Percentiles rank a stretch among this genome's conserved stretches.
Evolutionary conservation across 2,113 vertebrate species (phyloP).

Genomic region (Piprites chloris): DNA sequence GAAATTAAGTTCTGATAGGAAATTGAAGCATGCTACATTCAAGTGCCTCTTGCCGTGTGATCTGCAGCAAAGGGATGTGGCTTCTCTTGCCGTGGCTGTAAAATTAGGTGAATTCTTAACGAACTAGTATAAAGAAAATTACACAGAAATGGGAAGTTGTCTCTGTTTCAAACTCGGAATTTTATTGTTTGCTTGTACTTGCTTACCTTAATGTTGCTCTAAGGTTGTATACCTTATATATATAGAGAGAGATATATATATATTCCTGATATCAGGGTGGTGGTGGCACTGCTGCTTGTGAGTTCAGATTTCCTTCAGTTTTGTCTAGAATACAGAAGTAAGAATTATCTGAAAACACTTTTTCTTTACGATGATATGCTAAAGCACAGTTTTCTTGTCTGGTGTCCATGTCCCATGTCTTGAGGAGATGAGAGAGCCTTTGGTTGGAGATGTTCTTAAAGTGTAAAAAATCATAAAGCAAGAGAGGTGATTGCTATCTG

Average conservation of each 20-base stretch:
- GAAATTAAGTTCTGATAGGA: not conserved
- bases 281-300: not conserved
- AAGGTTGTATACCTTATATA: not conserved
- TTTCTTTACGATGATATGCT: not conserved
- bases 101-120: not conserved
- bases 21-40: not conserved
- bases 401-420: accelerated
- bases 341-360: not conserved
- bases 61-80: not conserved
- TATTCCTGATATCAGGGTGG: not conserved
- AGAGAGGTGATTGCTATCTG: not conserved
- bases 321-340: not conserved
- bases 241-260: no score
- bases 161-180: not conserved
- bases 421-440: not conserved
- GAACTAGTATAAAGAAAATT: not conserved
- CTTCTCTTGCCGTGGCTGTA: not conserved
- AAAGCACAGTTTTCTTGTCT: not conserved
- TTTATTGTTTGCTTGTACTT: not conserved
- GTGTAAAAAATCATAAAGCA: not conserved
- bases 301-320: not conserved
- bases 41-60: not conserved
- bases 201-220: not conserved
- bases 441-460: not conserved
- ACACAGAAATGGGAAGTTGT: not conserved